These are phyloP conservation scores for Pipistrellus nathusii DNA, from an alignment of 2,797 vertebrate species.

Conservation along the genomic window DNA sequence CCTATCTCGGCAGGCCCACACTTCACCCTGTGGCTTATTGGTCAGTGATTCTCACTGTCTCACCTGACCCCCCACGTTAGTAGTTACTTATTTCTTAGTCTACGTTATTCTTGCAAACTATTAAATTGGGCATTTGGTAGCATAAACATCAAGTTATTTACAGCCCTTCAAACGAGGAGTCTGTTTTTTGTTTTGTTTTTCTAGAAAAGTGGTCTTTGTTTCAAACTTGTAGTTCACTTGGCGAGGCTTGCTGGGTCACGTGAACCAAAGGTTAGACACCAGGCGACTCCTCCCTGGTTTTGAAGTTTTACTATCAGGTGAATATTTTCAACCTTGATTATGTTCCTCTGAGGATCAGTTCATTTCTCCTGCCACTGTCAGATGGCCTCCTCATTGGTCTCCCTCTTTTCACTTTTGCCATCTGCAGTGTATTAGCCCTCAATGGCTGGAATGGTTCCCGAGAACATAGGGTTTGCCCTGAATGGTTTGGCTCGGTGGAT, in stretches of 20 bases:
- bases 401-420: neutral
- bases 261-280: neutral
- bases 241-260: neutral
- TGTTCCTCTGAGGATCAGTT: neutral
- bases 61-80: neutral
- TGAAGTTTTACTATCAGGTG: neutral
- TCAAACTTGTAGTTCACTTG: neutral
- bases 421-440: neutral
- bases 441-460: neutral
- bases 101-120: neutral
- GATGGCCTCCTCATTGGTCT: neutral
- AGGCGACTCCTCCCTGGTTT: neutral
- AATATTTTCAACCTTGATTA: neutral
- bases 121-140: neutral
- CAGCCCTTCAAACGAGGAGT: neutral
- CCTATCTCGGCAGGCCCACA: neutral
- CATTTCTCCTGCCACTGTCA: neutral
- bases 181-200: neutral
- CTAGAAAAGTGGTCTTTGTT: constrained; percentile 15
- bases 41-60: neutral
- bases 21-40: neutral
- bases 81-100: neutral
- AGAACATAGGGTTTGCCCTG: neutral
- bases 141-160: neutral
- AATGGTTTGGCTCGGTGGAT: too few species aligned